Conservation (phyloP, 2,113 vertebrate species). For the Mus spicilegus region DNA sequence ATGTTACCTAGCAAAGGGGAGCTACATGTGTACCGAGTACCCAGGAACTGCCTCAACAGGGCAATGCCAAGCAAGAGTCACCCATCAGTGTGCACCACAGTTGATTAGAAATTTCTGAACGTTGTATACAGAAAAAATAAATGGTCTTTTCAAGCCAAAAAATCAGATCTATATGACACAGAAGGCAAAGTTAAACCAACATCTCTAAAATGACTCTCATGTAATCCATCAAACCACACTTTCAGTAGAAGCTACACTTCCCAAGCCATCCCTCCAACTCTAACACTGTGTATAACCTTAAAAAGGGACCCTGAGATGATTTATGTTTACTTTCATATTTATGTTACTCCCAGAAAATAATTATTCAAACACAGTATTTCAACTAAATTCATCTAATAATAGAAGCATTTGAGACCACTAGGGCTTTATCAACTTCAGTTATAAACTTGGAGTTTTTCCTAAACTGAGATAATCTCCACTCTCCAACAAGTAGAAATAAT, state of each 20-base stretch:
- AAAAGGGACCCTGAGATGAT: background rate
- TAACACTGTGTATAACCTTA: background rate
- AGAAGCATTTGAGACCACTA: conserved; percentile 44
- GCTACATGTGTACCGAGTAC: background rate
- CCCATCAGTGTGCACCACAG: background rate
- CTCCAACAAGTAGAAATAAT: conserved; percentile 5
- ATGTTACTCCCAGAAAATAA: conserved; percentile 32
- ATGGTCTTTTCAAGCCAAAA: conserved; percentile 24
- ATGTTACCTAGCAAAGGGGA: background rate
- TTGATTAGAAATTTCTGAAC: background rate
- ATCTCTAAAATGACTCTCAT: background rate
- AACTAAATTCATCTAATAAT: conserved; percentile 53
- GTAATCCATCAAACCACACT: background rate
- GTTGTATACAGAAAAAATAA: conserved; percentile 20
- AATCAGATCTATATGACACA: background rate
- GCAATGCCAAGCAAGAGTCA: background rate
- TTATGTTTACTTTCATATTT: conserved; percentile 43
- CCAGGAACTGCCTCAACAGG: background rate
- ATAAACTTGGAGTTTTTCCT: conserved; percentile 45
- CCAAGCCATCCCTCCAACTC: conserved; percentile 1
- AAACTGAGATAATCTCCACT: background rate
- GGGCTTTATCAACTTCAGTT: background rate
- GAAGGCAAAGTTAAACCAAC: background rate
- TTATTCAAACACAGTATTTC: conserved; percentile 46
- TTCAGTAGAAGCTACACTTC: background rate